Conservation (phyloP, 2,113 vertebrate species). For the Atrichornis clamosus region DNA sequence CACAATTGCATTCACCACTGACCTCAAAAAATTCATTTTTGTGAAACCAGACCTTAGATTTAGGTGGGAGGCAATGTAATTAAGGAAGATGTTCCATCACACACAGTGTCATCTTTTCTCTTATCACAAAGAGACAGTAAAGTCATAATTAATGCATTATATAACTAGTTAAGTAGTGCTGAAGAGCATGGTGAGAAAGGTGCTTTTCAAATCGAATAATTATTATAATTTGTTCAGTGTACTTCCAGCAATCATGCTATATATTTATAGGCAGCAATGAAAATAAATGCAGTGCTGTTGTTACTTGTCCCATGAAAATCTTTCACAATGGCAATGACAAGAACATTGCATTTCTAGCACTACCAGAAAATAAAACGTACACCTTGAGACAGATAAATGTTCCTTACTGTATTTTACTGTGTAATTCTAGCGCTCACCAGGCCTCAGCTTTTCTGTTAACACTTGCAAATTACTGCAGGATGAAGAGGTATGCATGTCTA, state of each 20-base stretch:
- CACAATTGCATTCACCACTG: background rate
- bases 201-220: background rate
- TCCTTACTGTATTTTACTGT: background rate
- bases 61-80: background rate
- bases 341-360: background rate
- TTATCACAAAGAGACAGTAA: background rate
- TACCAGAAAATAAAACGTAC: background rate
- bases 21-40: background rate
- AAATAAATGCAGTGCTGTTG: background rate
- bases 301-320: background rate
- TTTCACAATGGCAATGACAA: background rate
- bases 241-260: background rate
- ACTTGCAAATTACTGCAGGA: background rate
- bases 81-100: background rate
- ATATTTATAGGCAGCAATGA: background rate
- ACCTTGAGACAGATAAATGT: background rate
- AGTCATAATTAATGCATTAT: background rate
- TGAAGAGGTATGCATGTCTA: background rate
- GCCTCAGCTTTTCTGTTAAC: background rate
- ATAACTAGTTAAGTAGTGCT: background rate
- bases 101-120: background rate
- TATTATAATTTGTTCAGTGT: background rate
- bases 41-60: background rate
- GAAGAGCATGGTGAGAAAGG: background rate
- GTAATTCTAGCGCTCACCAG: background rate